These are phyloP conservation scores for Masticophis lateralis DNA, from an alignment of 2,797 vertebrate genomes.

Conservation along the genomic window DNA sequence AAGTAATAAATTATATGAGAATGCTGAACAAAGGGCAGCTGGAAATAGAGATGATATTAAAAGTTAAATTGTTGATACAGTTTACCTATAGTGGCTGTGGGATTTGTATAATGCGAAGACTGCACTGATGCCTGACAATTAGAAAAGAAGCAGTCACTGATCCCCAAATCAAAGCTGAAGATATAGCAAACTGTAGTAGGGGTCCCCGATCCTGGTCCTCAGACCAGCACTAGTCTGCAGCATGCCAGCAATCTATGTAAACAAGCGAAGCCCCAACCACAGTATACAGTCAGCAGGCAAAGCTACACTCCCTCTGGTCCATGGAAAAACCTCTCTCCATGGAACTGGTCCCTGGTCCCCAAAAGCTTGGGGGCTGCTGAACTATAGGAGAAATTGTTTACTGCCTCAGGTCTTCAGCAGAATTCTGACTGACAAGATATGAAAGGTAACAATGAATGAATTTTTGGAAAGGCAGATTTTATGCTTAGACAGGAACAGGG, in stretches of 20 bases:
- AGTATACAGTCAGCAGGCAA: too few species aligned
- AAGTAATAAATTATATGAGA: not conserved
- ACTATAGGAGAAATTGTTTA: not conserved
- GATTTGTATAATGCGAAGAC: not conserved
- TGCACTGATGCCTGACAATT: not conserved
- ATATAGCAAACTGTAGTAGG: not conserved
- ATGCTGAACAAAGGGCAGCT: not conserved
- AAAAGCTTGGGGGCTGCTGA: too few species aligned
- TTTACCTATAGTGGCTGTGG: not conserved
- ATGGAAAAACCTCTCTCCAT: too few species aligned
- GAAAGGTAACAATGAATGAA: not conserved
- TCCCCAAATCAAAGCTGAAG: too few species aligned
- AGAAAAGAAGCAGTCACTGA: too few species aligned
- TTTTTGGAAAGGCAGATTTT: not conserved
- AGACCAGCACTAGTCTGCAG: too few species aligned
- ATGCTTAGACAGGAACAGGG: not conserved
- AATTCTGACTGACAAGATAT: not conserved
- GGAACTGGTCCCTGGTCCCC: too few species aligned
- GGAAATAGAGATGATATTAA: not conserved
- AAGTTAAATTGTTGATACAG: not conserved
- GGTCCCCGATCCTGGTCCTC: too few species aligned
- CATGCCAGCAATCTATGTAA: too few species aligned
- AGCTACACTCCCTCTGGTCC: too few species aligned
- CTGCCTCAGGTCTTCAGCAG: not conserved
- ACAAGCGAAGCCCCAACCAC: too few species aligned